These are phyloP conservation scores for Ceratosolen fusciceps DNA, from an alignment of 1,140 invertebrate species.

Conservation along the genomic window DNA sequence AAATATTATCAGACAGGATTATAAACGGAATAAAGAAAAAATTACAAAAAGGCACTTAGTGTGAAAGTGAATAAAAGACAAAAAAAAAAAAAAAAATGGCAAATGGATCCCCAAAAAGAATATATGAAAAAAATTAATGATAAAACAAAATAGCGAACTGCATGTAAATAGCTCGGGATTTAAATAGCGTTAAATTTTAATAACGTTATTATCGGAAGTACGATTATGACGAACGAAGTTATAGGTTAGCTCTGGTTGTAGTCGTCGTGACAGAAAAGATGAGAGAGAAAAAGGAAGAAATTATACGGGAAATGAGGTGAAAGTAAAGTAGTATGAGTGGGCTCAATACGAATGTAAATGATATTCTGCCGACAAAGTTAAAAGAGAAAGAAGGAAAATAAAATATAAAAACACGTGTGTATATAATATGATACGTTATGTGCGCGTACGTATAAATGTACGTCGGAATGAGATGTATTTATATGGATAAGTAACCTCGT, in stretches of 20 bases:
- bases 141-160: constrained; percentile 11
- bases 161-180: constrained; percentile 42
- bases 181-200: constrained; percentile 34
- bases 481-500: constrained; percentile 28
- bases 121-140: neutral
- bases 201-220: constrained; percentile 31
- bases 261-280: neutral
- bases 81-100: neutral
- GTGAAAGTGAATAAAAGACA: neutral
- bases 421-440: constrained; percentile 23
- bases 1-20: neutral
- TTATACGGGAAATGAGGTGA: neutral
- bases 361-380: neutral
- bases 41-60: neutral
- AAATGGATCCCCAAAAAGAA: no score
- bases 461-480: constrained; percentile 20
- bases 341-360: neutral
- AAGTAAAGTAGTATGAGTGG: neutral
- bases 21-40: neutral
- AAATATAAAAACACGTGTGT: constrained; percentile 27
- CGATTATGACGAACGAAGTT: constrained; percentile 14
- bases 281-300: constrained; percentile 10
- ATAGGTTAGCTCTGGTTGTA: constrained; percentile 11
- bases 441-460: constrained; percentile 36
- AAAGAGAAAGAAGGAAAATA: neutral